Base-by-base conservation (phyloP, 1,140 invertebrate genomes). In the Diploscapter pachys region DNA sequence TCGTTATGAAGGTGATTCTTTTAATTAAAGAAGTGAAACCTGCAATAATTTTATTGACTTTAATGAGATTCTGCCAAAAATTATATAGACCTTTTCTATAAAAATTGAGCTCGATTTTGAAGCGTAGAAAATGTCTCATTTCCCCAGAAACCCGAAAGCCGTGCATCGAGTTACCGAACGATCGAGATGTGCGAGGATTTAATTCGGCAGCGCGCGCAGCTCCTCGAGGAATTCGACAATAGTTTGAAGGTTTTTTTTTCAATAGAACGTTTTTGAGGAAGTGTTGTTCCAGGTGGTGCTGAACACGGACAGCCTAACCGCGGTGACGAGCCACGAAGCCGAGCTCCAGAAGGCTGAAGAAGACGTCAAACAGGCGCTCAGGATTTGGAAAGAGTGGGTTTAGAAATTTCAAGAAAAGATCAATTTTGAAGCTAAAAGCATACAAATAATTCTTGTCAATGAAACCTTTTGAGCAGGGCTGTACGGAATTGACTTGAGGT, bases 211-310 rank as follows among this genome's bases (percentile, higher is more conserved):
- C 9, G 66, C 5, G 66, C 66, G 48, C 52, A 54, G 57, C 51
- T 68, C 5, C 52, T 68, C 5, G 48, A 68, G 51, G 66, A 68
- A 54, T 68, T 68, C 66, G 66, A 68, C 11, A 48, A 54, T 8
- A 50, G 66, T n/a, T 48, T 68, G 66, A 68, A 68, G 8, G 63
- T 65, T 13, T 9, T 13, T 13, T 65, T 31, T 65, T 31, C 31
- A 31, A 31, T 31, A 31, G 6, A 65, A 9, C 8, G 8, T 8
- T 49, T 65, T 65, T 8, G 8, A 31, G 63, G 8, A 8, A 65
- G 8, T 65, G 8, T 65, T 8, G 6, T 31, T 65, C 8, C 8
- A 65, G 63, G 66, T 68, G 11, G 52, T 68, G 5, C 51, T 68
- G 48, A 68, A 68, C 11, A 68, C 66, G 11, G 52, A 68, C 48